Conservation (phyloP, 2,888 invertebrate genomes). For the Furcula furcula region DNA sequence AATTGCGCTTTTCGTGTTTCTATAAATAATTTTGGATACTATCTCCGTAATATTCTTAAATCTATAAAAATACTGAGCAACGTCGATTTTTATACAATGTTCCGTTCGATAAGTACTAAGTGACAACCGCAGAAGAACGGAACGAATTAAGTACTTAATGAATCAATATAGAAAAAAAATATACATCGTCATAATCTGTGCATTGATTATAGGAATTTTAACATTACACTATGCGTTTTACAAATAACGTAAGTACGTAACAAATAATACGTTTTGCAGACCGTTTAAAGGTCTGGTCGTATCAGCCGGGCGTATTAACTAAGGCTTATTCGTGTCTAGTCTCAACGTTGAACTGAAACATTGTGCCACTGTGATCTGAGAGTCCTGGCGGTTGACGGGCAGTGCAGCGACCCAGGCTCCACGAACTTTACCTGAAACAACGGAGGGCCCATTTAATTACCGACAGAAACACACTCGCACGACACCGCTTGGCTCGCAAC, state of each 20-base stretch:
- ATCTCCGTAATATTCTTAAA: conserved; percentile 66
- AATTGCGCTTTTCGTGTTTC: conserved; percentile 54
- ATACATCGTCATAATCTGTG: conserved; percentile 62
- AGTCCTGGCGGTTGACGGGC: conserved; percentile 46
- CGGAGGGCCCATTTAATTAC: conserved; percentile 19
- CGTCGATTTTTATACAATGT: conserved; percentile 64
- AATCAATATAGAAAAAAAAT: conserved; percentile 34
- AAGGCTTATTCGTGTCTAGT: conserved; percentile 35
- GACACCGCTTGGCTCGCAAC: conserved; percentile 20
- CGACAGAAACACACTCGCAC: conserved; percentile 16
- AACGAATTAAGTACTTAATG: conserved; percentile 56
- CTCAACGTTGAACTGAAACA: conserved; percentile 49
- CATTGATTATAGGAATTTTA: conserved; percentile 54
- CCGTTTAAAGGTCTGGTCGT: conserved; percentile 41
- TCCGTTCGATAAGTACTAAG: conserved; percentile 48
- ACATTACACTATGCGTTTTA: conserved; percentile 60
- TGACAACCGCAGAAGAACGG: conserved; percentile 52
- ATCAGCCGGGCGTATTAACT: conserved; percentile 43
- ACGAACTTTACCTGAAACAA: conserved; percentile 77
- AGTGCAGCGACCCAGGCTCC: conserved; percentile 63
- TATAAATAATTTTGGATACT: conserved; percentile 70
- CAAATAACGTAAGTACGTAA: conserved; percentile 53
- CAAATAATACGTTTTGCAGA: conserved; percentile 54
- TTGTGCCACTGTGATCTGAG: conserved; percentile 63
- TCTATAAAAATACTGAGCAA: conserved; percentile 80